phyloP scores from a whole-genome alignment of 2,797 vertebrate genomes.

The Melanotaenia nigrans region DNA sequence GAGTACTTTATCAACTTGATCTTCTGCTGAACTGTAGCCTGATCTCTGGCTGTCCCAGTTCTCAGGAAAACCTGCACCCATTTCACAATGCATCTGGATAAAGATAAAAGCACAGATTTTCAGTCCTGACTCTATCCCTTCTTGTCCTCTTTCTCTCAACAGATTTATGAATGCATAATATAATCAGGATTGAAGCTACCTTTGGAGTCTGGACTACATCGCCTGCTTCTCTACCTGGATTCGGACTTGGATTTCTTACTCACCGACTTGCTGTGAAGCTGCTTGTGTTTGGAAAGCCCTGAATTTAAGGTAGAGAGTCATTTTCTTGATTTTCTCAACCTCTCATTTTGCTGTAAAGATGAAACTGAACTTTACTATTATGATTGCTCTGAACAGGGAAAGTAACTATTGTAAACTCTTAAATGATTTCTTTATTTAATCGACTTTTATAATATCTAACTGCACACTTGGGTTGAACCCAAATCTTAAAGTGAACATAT shows the following conservation, averaged over 20 bases:
- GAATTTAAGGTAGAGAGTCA: conserved; percentile 26
- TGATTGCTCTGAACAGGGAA: not conserved
- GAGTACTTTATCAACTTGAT: conserved; percentile 19
- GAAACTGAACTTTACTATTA: not conserved
- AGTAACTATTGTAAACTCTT: not conserved
- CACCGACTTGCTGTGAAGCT: conserved; percentile 22
- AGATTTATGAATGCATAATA: conserved; percentile 16
- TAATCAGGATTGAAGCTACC: not conserved
- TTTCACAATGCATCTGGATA: conserved; percentile 25
- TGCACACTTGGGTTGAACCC: not conserved
- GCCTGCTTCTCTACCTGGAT: conserved; percentile 19
- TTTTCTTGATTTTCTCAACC: not conserved
- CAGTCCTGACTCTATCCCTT: not conserved
- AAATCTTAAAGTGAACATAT: not conserved
- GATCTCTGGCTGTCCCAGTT: conserved; percentile 27
- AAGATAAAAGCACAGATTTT: conserved; percentile 20
- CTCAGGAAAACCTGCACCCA: conserved; percentile 16
- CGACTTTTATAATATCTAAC: not conserved
- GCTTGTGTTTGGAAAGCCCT: conserved; percentile 27
- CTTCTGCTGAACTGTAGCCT: conserved; percentile 13
- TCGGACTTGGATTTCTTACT: conserved; percentile 5
- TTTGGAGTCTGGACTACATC: conserved; percentile 12
- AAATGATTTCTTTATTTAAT: not conserved
- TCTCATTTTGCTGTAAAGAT: not conserved
- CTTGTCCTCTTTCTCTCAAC: conserved; percentile 5